Base-by-base conservation (phyloP, 1,140 invertebrate species). In the Pogonognathellus flavescens region DNA sequence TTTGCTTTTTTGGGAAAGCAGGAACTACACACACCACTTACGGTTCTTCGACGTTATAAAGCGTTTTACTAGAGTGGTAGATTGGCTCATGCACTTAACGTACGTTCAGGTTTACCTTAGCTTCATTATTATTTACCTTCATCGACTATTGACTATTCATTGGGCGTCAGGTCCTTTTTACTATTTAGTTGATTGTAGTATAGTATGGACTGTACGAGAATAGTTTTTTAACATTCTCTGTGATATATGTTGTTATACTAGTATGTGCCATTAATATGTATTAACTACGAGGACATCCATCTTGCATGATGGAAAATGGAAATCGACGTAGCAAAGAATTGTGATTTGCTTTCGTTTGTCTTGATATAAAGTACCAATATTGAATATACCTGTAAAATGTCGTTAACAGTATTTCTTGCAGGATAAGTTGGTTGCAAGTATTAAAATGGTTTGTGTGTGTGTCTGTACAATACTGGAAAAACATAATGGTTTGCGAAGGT, bases 231-330 rank as follows among this genome's bases (percentile, higher is more conserved):
- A 66, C 70, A 50, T 49, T 41, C 7, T 49, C 4, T 31, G 6
- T 41, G n/a, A 13, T 50, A 76, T 50, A 76, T n/a, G 41, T 31
- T 14, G 16, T n/a, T 50, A 76, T 41, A 72, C 59, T n/a, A 60
- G 8, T 70, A 70, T 41, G 25, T 16, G 41, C 60, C n/a, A 9
- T 49, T 6, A 25, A 31, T 70, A 70, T 60, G 22, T 60, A 60
- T 60, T 60, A 60, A 20, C 59, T 14, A 25, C 20, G 14, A 66
- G 31, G 31, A 57, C n/a, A 57, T 57, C 53, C 11, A 57, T 57
- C 53, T 76, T 76, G 70, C 70, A 76, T 76, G 70, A 76, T 76
- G 70, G 41, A 76, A 76, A 76, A 76, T 76, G 70, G 41, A 76
- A 76, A 76, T 76, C n/a, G 25, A 76, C 70, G 14, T 70, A 70